Base-by-base conservation (phyloP, 2,888 invertebrate genomes). In the Troglohyphantes excavatus region DNA sequence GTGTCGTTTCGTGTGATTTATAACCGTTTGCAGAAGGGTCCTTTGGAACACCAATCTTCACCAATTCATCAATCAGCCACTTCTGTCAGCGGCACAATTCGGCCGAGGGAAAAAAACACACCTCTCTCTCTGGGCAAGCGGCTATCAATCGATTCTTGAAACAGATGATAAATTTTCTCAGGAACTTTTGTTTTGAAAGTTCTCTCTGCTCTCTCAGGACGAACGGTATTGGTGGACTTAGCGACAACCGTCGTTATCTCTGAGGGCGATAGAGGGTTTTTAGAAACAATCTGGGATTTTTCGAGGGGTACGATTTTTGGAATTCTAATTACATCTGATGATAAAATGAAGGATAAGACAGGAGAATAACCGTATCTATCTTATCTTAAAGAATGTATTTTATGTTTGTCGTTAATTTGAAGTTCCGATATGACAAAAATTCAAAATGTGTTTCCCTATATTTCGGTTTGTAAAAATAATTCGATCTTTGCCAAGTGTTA, bases 11-110 rank as follows among this genome's bases (percentile, higher is more conserved):
- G 68, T 33, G 85, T 85, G 85, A 85, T 85, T 85, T 85, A 85
- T 85, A 85, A 85, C 70, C 73, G 83, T 46, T 39, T 9, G 9
- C 13, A 63, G 43, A 63, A 27, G 63, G 68, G 83, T 27, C 26
- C 43, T 46, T 26, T 59, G 53, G 61, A 68, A 46, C 53, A 76
- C 63, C 85, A 85, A 85, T 85, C 76, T 85, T 85, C 76, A 46
- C 76, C 85, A 85, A 85, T 85, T 85, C 85, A 85, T 85, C 85
- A 85, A 85, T 85, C 85, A 85, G 33, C 43, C 33, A 76, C 21
- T 43, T 33, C 61, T 85, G 85, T 85, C 76, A 76, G 19, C 27
- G 11, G 13, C 76, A 76, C 83, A 73, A 43, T 63, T 70, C 82
- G 46, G 19, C 6, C 29, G 63, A 21, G 43, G 19, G 23, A n/a